A percentile compares a stretch with the other conserved stretches of the same genome.
Evolutionary conservation across 2,797 vertebrate genomes (phyloP).

Genomic region (Psittacula derbiana): DNA sequence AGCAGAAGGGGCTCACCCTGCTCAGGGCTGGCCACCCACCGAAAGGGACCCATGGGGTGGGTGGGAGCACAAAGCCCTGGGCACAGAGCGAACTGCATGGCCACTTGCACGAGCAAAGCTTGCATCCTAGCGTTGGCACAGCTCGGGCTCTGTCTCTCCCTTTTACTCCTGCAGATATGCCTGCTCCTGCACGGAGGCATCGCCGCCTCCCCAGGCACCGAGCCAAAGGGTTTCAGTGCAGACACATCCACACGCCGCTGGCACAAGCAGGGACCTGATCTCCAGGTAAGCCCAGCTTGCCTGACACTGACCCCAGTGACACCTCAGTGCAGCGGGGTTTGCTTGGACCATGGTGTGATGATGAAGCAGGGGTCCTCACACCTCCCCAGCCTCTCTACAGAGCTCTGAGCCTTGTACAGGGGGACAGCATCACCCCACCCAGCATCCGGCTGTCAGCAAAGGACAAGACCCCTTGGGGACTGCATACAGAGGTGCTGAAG

Average conservation of each 20-base stretch:
- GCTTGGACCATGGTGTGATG: rapidly evolving
- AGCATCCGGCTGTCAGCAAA: not conserved
- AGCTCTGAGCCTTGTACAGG: not conserved
- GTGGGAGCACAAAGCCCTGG: not conserved
- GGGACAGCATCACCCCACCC: not conserved
- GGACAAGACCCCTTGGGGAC: not conserved
- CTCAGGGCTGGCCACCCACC: not conserved
- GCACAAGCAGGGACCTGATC: not conserved
- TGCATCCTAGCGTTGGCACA: not conserved
- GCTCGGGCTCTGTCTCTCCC: not conserved
- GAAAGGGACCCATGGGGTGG: not conserved
- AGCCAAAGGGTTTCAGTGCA: not conserved
- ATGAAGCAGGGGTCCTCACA: not conserved
- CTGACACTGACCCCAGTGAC: not conserved
- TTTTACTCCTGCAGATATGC: not conserved
- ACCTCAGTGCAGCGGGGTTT: not conserved
- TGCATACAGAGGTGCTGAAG: not conserved
- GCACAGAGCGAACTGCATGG: not conserved
- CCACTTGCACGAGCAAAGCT: not conserved
- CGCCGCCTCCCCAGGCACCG: not conserved
- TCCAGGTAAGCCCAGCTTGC: not conserved
- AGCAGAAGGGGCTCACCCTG: not conserved
- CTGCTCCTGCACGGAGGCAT: not conserved
- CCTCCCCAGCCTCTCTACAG: not conserved
- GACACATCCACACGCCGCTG: not conserved